phyloP scores from a whole-genome alignment of 2,797 vertebrate species.

The Myotis pilosus region DNA sequence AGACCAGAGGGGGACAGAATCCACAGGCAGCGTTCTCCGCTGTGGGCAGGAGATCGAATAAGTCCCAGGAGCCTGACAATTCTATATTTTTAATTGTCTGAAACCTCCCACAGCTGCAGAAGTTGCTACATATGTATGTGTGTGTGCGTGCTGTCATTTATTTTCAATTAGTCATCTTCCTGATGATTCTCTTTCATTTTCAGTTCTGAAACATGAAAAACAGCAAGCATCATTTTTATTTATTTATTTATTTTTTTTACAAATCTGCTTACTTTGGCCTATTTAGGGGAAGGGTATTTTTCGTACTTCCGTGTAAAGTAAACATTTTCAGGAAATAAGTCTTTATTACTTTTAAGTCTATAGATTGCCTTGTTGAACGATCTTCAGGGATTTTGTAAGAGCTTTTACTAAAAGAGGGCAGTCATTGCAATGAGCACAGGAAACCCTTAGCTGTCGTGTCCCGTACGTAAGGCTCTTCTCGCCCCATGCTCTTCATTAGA shows the following conservation, averaged over 20 bases:
- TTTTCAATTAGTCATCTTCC: conserved; percentile 38
- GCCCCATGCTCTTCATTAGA: not conserved
- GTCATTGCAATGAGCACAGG: not conserved
- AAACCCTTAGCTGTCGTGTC: not conserved
- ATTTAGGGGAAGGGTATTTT: not conserved
- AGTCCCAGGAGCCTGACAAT: not conserved
- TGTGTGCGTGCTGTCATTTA: not conserved
- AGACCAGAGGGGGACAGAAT: conserved; percentile 29
- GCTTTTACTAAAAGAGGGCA: not conserved
- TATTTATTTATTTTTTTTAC: not conserved
- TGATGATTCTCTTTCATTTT: conserved; percentile 38
- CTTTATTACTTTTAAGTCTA: conserved; percentile 33
- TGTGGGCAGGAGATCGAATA: not conserved
- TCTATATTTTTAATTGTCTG: conserved; percentile 24
- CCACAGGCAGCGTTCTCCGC: not conserved
- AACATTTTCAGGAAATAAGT: not conserved
- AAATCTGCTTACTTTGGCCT: not conserved
- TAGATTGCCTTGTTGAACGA: not conserved
- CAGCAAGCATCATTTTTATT: not conserved
- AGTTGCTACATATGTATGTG: not conserved
- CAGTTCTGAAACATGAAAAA: conserved; percentile 36
- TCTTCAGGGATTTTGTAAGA: not conserved
- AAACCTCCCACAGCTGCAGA: not conserved
- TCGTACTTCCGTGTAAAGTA: not conserved
- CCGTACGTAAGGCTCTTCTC: not conserved